Base-by-base conservation (phyloP, 2,113 vertebrate species). In the Leptosomus discolor region DNA sequence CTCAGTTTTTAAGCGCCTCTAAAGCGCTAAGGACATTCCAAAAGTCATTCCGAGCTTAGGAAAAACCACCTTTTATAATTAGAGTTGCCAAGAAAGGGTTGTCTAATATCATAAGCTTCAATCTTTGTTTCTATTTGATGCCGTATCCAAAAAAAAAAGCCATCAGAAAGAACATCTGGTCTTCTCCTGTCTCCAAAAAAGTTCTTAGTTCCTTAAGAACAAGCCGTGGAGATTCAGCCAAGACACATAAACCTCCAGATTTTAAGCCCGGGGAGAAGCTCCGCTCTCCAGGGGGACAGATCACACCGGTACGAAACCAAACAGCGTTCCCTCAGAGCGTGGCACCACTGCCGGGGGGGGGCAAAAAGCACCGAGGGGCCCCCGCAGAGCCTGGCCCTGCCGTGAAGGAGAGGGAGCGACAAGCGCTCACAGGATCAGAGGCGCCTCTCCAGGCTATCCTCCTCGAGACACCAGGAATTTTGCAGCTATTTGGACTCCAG, bases 261-360 rank as follows among this genome's bases (percentile, higher is more conserved):
- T 57, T 71, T 0, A 45, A 46, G 41, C 56, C 30, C 17, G 24
- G 41, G 37, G 34, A 85, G 74, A 51, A 68, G n/a, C 21, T 74
- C 37, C 69, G 79, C 37, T 85, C 50, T 45, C n/a, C 45, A 23
- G 12, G 20, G 68, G 39, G 7, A 39, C 14, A 6, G 23, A 61
- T 21, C 0, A 0, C 0, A 0, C 34, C 5, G 4, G 34, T 34
- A 67, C 8, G 39, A 63, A 81, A 73, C 48, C 4, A 54, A 91
- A 34, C 1, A 15, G 60, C 61, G 6, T 74, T 58, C 64, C 34
- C 60, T 82, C 54, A 54, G 54, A 77, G 48, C 3, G 7, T 5
- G 48, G 76, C 58, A 81, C 74, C 37, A 12, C 34, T 51, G 68
- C 82, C 17, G 7, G 0, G 2, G 18, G 50, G 48, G 34, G n/a